A percentile compares a stretch with the other conserved stretches of the same genome.
Conservation (phyloP, 2,888 invertebrate genomes). For the Amaurobius ferox region DNA sequence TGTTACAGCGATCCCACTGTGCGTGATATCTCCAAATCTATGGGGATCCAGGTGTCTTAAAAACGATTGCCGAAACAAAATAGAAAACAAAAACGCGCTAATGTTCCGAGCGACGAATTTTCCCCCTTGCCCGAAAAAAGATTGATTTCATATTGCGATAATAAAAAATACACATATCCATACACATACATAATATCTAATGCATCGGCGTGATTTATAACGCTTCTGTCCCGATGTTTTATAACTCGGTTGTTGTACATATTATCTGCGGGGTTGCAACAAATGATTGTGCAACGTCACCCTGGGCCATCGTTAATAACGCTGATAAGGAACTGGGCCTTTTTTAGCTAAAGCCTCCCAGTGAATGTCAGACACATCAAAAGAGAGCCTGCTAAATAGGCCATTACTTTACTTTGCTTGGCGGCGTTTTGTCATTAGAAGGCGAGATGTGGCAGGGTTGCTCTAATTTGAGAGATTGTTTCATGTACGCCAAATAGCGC, state of each 20-base stretch:
- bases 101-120: constrained; percentile 46
- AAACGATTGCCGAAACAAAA: not conserved
- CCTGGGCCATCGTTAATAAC: constrained; percentile 70
- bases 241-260: constrained; percentile 71
- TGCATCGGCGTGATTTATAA: constrained; percentile 68
- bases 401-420: constrained; percentile 72
- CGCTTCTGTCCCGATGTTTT: constrained; percentile 63
- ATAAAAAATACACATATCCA: constrained; percentile 46
- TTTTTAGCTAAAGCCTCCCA: constrained; percentile 38
- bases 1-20: not conserved
- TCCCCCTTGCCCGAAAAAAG: constrained; percentile 35
- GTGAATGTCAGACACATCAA: constrained; percentile 70
- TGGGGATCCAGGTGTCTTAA: not conserved
- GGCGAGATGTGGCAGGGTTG: constrained; percentile 61
- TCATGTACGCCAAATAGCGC: constrained; percentile 45
- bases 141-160: constrained; percentile 56
- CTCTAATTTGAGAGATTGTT: constrained; percentile 40
- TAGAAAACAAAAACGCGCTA: constrained; percentile 39
- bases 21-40: not conserved
- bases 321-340: constrained; percentile 66
- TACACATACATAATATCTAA: constrained; percentile 67
- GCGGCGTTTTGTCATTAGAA: constrained; percentile 71
- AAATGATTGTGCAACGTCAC: constrained; percentile 70
- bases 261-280: constrained; percentile 70
- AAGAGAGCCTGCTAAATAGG: constrained; percentile 71